Evolutionary conservation across 2,113 vertebrate genomes (phyloP), one percentile per base, ranked within the genome.

Genomic region (Notothenia rossii): DNA sequence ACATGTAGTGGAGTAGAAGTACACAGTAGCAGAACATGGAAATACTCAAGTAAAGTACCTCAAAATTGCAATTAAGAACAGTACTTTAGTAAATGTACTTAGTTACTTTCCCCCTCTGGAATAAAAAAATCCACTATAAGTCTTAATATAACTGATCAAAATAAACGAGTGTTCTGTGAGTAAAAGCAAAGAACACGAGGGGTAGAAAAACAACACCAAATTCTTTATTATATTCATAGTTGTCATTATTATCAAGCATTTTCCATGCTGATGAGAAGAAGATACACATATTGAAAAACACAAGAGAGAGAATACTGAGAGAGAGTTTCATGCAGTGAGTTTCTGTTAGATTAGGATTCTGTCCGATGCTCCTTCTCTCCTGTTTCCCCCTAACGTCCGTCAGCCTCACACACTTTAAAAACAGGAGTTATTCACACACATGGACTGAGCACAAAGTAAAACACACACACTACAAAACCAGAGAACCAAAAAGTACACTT

Each of bases 211-310:
- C 81, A 92, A 92, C 95, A 95, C 89, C 92, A 90, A 94, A 89
- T 83, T 82, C 84, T 94, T 95, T 95, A 94, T 94, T 94, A 88
- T 92, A 89, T 90, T 87, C 74, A 93, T 88, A 79, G 79, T 77
- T 48, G 66, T 81, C 58, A 88, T 85, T 84, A 49, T 88, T 81
- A 87, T 90, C 79, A 88, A 88, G 88, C 89, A 89, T 90, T 90
- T 29, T 93, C 67, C 94, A 94, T 95, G 93, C 94, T 92, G 87
- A 89, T 77, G 79, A 86, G 76, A 75, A 84, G 81, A 81, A 81
- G 86, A 88, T 87, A 93, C 81, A 93, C 77, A 87, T 67, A 91
- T 50, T 51, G 81, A 90, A 92, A 91, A 84, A 75, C 50, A 7
- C 1, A 58, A 89, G 88, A 54, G 33, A 84, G 59, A 82, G 86